Evolutionary conservation across 2,888 invertebrate genomes (phyloP), one percentile per base, ranked within the genome.

Genomic region (Rapana venosa): DNA sequence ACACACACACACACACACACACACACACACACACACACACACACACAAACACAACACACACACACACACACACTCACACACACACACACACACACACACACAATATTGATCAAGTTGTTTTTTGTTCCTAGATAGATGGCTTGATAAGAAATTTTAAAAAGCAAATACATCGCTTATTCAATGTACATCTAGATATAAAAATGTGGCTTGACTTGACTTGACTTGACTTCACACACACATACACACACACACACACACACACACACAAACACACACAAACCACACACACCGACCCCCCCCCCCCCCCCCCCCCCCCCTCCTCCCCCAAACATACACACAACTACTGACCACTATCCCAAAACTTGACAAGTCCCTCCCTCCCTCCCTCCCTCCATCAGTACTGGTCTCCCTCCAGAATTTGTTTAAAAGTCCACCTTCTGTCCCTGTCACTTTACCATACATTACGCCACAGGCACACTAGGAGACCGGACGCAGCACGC

Each of bases 1-100:
- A 66, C n/a, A 74, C n/a, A 74, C 74, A 74, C n/a, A 74, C 11
- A 74, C 30, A 74, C 74, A 74, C 74, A 74, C 74, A 74, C 61
- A 61, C 61, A 61, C 61, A 22, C 61, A 22, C 61, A 22, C 61
- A 22, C 22, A 22, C 20, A 20, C 22, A 61, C 61, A 61, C 20
- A 22, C 61, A 61, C 15, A 61, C 22, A 22, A 4, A 61, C 15
- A 61, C 61, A 11, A n/a, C n/a, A n/a, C 2, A 74, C 15, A 74
- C 74, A 74, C 15, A 17, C 15, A 74, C 74, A 74, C 11, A 74
- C 26, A 74, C 15, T 26, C 15, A 74, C 22, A 74, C 22, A 20
- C 77, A 77, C 8, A 4, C 5, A 20, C 30, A 5, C 11, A 30
- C 77, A 17, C 15, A 17, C 5, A 5, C 15, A 74, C 15, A 74